phyloP scores from a whole-genome alignment of 1,140 invertebrate genomes.

The Tetraneura akinire region DNA sequence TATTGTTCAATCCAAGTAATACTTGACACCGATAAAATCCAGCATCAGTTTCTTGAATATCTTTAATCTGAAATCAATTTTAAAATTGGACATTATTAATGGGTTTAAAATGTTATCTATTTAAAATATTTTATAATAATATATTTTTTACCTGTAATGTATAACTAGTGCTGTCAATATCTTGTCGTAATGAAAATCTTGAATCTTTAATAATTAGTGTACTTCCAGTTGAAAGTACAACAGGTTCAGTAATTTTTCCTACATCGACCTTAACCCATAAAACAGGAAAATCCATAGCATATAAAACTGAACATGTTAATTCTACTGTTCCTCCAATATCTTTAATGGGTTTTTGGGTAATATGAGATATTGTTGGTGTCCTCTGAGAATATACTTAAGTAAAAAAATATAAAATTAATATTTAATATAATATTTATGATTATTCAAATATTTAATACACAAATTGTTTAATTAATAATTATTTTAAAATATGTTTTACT shows the following conservation, averaged over 20 bases:
- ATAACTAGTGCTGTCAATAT: conserved; percentile 76
- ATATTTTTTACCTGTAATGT: conserved; percentile 69
- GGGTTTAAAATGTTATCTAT: not conserved
- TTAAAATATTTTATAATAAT: not conserved
- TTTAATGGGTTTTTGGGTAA: conserved; percentile 87
- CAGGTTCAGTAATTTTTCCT: conserved; percentile 62
- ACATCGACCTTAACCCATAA: conserved; percentile 76
- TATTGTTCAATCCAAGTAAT: conserved; percentile 74
- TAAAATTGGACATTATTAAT: not conserved
- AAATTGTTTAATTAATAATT: too few relatives aligned
- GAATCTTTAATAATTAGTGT: conserved; percentile 83
- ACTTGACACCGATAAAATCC: conserved; percentile 87
- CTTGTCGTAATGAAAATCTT: conserved; percentile 80
- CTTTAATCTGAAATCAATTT: conserved; percentile 72
- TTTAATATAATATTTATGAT: too few relatives aligned
- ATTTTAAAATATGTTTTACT: too few relatives aligned
- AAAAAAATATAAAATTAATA: not conserved
- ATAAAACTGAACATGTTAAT: conserved; percentile 85
- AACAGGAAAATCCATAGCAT: conserved; percentile 81
- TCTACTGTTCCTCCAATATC: conserved; percentile 88
- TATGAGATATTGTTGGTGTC: conserved; percentile 87
- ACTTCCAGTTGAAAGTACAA: conserved; percentile 78
- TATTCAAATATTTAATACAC: too few relatives aligned
- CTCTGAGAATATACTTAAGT: conserved; percentile 62
- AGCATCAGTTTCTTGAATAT: conserved; percentile 91